Base-by-base conservation (phyloP, 2,888 invertebrate species). In the Agrotis ipsilon region DNA sequence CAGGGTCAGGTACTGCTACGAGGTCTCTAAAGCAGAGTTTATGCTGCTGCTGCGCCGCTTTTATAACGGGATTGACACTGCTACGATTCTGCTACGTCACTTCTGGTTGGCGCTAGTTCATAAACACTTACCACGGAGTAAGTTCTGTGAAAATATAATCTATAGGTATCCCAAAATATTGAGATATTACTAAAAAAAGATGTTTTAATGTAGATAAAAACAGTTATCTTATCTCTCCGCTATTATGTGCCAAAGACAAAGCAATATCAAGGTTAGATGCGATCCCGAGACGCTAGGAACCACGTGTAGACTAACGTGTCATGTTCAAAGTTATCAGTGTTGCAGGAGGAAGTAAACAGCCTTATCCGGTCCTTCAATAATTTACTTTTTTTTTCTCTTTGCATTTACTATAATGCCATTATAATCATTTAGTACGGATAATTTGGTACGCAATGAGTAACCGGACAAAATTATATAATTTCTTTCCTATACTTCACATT, bases 231-330 rank as follows among this genome's bases (percentile, higher is more conserved):
- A 75, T 75, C 74, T 73, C 19, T 61, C 18, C 43, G 48, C 49
- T 45, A 48, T 68, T 62, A 59, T 59, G 32, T 75, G 59, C 63
- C 59, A 60, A 74, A 49, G 21, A 68, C 57, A 68, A 73, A 58
- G 57, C 68, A 74, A 74, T 74, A 68, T 75, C 68, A 75, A 75
- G 68, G 62, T 9, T 49, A 59, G 48, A 68, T 48, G 48, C 59
- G 49, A 39, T 27, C n/a, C 45, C 39, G 49, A 45, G 45, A n/a
- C 65, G 32, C 19, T 49, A 45, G 11, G 49, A 61, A 13, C 58
- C 58, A 62, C 68, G 68, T 62, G 74, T 46, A n/a, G 21, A 6
- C 7, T 21, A 73, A 59, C 61, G 67, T 71, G 60, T 48, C 19
- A n/a, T 27, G 24, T 48, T 62, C 61, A n/a, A 48, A 57, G 60